These are phyloP conservation scores for Mallotus villosus DNA, from an alignment of 2,797 vertebrate genomes.

Conservation along the genomic window DNA sequence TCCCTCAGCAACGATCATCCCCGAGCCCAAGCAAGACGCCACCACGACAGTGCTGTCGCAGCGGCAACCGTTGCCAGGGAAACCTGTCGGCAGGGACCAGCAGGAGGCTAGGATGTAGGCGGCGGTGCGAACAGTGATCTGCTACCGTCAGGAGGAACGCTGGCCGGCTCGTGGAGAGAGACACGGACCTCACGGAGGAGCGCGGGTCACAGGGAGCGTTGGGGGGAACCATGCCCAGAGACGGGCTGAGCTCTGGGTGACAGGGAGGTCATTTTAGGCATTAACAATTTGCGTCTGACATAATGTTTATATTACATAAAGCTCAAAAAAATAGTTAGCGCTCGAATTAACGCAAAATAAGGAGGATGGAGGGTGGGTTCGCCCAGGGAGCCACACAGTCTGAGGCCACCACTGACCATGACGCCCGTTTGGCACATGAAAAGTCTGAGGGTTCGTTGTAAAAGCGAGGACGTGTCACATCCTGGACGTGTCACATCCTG, in stretches of 20 bases:
- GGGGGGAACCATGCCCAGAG: too few relatives aligned
- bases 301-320: too few relatives aligned
- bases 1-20: slow-evolving; percentile 59
- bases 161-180: slow-evolving; percentile 40
- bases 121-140: slow-evolving; percentile 57
- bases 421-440: slow-evolving; percentile 58
- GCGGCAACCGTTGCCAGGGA: slow-evolving; percentile 79
- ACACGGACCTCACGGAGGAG: too few relatives aligned
- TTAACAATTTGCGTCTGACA: too few relatives aligned
- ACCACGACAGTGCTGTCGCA: slow-evolving; percentile 69
- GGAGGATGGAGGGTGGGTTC: slow-evolving; percentile 8
- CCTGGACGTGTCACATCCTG: slow-evolving; percentile 57
- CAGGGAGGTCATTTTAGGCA: too few relatives aligned
- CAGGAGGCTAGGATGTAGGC: slow-evolving; percentile 52
- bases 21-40: slow-evolving; percentile 55
- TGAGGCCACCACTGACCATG: slow-evolving; percentile 43
- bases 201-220: slow-evolving; percentile 39
- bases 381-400: slow-evolving; percentile 3
- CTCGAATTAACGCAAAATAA: background rate
- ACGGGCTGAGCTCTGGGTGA: too few relatives aligned
- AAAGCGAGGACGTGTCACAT: slow-evolving; percentile 60
- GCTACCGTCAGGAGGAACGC: slow-evolving; percentile 50
- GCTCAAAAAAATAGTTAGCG: too few relatives aligned
- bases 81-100: slow-evolving; percentile 72
- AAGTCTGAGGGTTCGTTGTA: slow-evolving; percentile 59